phyloP scores from a whole-genome alignment of 2,888 invertebrate species.

The Pecten maximus region DNA sequence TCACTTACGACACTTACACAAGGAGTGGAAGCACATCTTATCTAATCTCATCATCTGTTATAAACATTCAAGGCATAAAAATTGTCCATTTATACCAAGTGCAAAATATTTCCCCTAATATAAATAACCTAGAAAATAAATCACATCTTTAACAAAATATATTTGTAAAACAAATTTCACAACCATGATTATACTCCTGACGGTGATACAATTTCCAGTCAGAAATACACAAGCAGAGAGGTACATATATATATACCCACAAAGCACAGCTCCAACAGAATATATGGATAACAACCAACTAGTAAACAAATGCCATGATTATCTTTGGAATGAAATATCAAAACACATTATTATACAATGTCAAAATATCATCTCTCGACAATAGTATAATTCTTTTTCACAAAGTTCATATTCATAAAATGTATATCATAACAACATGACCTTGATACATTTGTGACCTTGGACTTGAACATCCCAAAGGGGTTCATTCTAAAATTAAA shows the following conservation, averaged over 20 bases:
- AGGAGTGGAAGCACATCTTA: too few species aligned
- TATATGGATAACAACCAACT: not conserved
- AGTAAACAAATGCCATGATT: not conserved
- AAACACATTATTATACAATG: not conserved
- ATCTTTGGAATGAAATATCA: not conserved
- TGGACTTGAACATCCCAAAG: conserved; percentile 68
- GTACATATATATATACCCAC: not conserved
- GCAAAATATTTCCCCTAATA: too few species aligned
- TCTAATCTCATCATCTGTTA: too few species aligned
- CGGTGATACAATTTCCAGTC: not conserved
- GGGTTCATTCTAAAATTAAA: conserved; percentile 75
- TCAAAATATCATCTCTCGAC: not conserved
- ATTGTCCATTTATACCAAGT: too few species aligned
- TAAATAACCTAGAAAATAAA: not conserved
- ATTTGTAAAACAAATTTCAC: not conserved
- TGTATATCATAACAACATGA: conserved; percentile 75
- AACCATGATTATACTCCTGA: not conserved
- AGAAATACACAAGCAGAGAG: not conserved
- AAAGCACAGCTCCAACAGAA: not conserved
- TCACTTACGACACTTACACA: too few species aligned
- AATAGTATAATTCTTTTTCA: conserved; percentile 52
- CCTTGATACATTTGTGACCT: conserved; percentile 54
- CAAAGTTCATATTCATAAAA: conserved; percentile 73
- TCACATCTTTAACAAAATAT: not conserved
- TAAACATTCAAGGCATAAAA: too few species aligned